These are phyloP conservation scores for Cyrtodaria siliqua DNA, from an alignment of 2,888 invertebrate species.

Conservation along the genomic window DNA sequence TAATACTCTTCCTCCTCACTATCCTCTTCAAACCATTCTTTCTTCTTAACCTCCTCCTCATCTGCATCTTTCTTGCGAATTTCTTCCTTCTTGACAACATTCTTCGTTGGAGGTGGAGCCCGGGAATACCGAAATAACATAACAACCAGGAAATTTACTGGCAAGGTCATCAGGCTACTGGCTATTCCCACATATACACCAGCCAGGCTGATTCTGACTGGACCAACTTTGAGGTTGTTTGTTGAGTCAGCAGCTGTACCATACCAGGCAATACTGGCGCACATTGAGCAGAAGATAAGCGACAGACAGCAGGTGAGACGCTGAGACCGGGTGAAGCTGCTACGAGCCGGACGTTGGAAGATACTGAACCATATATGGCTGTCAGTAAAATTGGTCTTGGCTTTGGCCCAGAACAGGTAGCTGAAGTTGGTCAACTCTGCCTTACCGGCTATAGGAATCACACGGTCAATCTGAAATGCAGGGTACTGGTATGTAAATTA, in stretches of 20 bases:
- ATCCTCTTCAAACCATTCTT: constrained; percentile 10
- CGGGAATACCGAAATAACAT: constrained; percentile 66
- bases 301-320: constrained; percentile 73
- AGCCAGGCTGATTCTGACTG: constrained; percentile 66
- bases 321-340: constrained; percentile 85
- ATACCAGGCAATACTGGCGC: constrained; percentile 75
- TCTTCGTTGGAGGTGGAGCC: constrained; percentile 28
- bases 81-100: constrained; percentile 16
- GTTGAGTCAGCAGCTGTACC: constrained; percentile 50
- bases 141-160: constrained; percentile 67
- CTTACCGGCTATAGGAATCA: constrained; percentile 84
- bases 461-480: constrained; percentile 83
- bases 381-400: constrained; percentile 84
- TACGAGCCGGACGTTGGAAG: constrained; percentile 85
- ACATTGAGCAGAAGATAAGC: constrained; percentile 74
- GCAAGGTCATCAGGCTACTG: constrained; percentile 68
- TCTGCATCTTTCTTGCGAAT: constrained; percentile 20
- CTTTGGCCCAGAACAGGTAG: constrained; percentile 83
- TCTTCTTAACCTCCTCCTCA: constrained; percentile 9
- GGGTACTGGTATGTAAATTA: no score
- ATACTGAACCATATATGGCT: constrained; percentile 87
- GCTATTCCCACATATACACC: constrained; percentile 69
- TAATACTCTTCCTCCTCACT: constrained; percentile 26
- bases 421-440: constrained; percentile 84
- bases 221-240: constrained; percentile 67